These are phyloP conservation scores for Sphaeramia orbicularis DNA, from an alignment of 2,797 vertebrate species.

Conservation along the genomic window DNA sequence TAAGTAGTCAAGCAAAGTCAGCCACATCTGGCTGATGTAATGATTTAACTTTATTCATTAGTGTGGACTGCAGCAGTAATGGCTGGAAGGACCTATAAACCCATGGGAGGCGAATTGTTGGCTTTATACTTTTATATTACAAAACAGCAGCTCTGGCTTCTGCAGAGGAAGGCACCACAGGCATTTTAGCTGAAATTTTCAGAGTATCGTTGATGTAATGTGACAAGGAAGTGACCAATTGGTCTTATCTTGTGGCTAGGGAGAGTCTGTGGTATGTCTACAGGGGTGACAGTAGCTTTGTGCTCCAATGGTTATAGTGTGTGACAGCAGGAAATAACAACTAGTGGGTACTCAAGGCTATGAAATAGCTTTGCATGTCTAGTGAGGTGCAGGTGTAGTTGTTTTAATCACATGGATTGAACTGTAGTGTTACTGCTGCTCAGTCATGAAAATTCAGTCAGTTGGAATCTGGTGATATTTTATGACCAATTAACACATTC, in stretches of 20 bases:
- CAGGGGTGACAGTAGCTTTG: slow-evolving; percentile 59
- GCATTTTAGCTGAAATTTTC: slow-evolving; percentile 75
- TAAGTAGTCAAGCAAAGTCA: slow-evolving; percentile 29
- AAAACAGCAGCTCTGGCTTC: slow-evolving; percentile 51
- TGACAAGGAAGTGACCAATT: slow-evolving; percentile 84
- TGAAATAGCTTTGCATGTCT: slow-evolving; percentile 13
- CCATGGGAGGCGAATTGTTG: slow-evolving; percentile 41
- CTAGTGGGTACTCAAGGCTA: slow-evolving; percentile 43
- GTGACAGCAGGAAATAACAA: slow-evolving; percentile 63
- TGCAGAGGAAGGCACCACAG: slow-evolving; percentile 64
- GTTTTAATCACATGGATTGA: slow-evolving; percentile 9
- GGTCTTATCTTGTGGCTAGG: slow-evolving; percentile 74
- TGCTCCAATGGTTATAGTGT: slow-evolving; percentile 59
- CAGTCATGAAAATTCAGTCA: slow-evolving; percentile 3
- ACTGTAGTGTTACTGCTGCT: background rate
- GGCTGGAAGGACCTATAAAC: slow-evolving; percentile 28
- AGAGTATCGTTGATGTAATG: slow-evolving; percentile 74
- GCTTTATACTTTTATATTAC: slow-evolving; percentile 59
- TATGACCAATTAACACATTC: background rate
- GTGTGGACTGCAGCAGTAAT: slow-evolving; percentile 43
- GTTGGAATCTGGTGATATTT: background rate
- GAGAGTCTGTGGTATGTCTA: slow-evolving; percentile 75
- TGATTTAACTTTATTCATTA: slow-evolving; percentile 55
- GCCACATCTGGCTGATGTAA: slow-evolving; percentile 39
- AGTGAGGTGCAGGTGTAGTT: slow-evolving; percentile 18